Base-by-base conservation (phyloP, 2,888 invertebrate genomes). In the Lamproptera curius region DNA sequence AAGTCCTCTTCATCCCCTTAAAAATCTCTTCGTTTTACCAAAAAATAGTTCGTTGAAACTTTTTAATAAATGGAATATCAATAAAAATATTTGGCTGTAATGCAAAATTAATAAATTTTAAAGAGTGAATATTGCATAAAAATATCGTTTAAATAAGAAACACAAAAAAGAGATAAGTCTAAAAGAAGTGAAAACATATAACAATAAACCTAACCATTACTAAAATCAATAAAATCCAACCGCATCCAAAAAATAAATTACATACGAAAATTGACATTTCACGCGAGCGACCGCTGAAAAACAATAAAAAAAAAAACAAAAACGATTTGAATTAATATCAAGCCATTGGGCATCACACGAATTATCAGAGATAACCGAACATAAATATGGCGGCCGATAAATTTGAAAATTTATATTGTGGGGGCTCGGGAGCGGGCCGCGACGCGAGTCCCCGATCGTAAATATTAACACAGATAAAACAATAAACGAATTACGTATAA, bases 401-500 rank as follows among this genome's bases (percentile, higher is more conserved):
- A 85, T 82, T 79, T 67, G 63, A 69, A 68, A 77, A 78, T 86
- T 86, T 87, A 83, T 83, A 70, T 61, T 59, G 63, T 54, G 63
- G 54, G 55, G 59, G 54, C 54, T 54, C 66, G 61, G 63, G 74
- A 73, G 70, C 67, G 73, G 63, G 73, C 59, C 62, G 64, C 65
- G 55, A 54, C 57, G 20, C 8, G 58, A 70, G 72, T 68, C 67
- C 69, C 71, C 59, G 73, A 61, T 76, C 85, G 75, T 87, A 86
- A 87, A 87, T 84, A 84, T 76, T 69, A 73, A 75, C 65, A 63
- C 66, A 85, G 86, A 85, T 86, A 86, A 87, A 86, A 86, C 86
- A 87, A 87, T 87, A 86, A 86, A 86, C 82, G 84, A 75, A 86
- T 85, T 85, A 86, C 76, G 75, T 78, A 77, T 76, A 81, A 79